phyloP scores from a whole-genome alignment of 2,797 vertebrate species.

The Takifugu rubripes region DNA sequence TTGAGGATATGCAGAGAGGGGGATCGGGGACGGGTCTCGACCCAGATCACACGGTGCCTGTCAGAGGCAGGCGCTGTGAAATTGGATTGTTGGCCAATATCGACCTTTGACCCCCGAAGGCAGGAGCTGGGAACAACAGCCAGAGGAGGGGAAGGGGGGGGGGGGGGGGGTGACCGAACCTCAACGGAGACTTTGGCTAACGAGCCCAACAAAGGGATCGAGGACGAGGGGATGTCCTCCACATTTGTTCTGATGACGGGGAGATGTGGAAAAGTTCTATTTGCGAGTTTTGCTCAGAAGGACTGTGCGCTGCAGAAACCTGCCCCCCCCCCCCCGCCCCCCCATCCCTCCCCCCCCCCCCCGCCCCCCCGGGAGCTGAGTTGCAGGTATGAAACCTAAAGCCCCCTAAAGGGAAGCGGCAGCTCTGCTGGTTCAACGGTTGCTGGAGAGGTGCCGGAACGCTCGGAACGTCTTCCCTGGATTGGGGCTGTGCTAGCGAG shows the following conservation, averaged over 20 bases:
- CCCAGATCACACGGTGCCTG: slow-evolving; percentile 67
- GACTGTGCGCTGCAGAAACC: slow-evolving; percentile 42
- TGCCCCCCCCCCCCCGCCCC: slow-evolving; percentile 27
- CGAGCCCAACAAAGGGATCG: background rate
- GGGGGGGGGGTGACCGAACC: slow-evolving; percentile 17
- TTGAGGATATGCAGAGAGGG: slow-evolving; percentile 66
- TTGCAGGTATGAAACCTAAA: slow-evolving; percentile 50
- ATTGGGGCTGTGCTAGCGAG: slow-evolving; percentile 32
- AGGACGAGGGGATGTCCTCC: slow-evolving; percentile 25
- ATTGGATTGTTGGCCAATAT: slow-evolving; percentile 75
- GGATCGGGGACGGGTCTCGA: slow-evolving; percentile 45
- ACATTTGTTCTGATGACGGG: slow-evolving; percentile 24
- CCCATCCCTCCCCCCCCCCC: slow-evolving; percentile 46
- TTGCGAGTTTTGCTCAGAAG: slow-evolving; percentile 40
- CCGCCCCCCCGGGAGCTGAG: slow-evolving; percentile 60
- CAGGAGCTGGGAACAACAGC: slow-evolving; percentile 31
- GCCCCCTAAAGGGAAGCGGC: slow-evolving; percentile 55
- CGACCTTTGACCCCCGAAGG: slow-evolving; percentile 65
- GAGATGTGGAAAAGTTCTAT: slow-evolving; percentile 46
- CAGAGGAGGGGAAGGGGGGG: slow-evolving; percentile 32
- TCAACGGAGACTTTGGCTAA: no score
- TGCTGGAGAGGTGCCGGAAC: slow-evolving; percentile 15
- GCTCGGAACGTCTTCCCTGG: slow-evolving; percentile 36
- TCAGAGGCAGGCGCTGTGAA: slow-evolving; percentile 74
- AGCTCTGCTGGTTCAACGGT: slow-evolving; percentile 29